A percentile compares a stretch with the other conserved stretches of the same genome.
phyloP scores from a whole-genome alignment of 1,140 invertebrate species.

The Zaprionus nigranus region DNA sequence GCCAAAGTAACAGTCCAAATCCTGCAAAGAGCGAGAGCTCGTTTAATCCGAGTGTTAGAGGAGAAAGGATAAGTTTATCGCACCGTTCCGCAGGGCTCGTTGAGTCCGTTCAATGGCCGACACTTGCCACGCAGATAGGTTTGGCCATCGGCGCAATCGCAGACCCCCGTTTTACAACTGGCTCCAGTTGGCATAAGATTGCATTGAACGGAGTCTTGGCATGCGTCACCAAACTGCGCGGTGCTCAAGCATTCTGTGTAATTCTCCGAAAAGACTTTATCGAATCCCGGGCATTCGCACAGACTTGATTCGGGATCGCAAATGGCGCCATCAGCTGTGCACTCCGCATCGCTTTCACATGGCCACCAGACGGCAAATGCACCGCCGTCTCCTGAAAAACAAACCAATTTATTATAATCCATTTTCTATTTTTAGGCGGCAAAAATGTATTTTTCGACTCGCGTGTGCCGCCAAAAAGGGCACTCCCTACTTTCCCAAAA shows the following conservation, averaged over 20 bases:
- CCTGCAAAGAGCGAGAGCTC: constrained; percentile 34
- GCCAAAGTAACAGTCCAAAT: constrained; percentile 81
- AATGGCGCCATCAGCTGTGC: constrained; percentile 71
- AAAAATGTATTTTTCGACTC: background rate
- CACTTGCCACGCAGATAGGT: constrained; percentile 81
- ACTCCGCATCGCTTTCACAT: constrained; percentile 75
- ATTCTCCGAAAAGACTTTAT: constrained; percentile 68
- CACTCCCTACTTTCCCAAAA: background rate
- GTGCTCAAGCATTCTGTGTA: constrained; percentile 76
- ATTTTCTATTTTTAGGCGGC: constrained; percentile 11
- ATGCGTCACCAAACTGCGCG: constrained; percentile 79
- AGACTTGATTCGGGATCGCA: constrained; percentile 56
- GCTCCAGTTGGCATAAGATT: constrained; percentile 85
- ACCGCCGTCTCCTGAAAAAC: constrained; percentile 55
- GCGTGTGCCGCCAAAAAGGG: background rate
- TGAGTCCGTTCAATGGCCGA: constrained; percentile 73
- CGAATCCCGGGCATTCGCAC: constrained; percentile 69
- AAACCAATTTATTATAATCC: background rate
- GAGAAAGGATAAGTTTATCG: background rate
- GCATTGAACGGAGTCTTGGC: constrained; percentile 81
- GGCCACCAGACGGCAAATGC: constrained; percentile 73
- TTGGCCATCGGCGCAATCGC: constrained; percentile 83
- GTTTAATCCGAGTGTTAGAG: background rate
- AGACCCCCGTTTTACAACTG: constrained; percentile 84
- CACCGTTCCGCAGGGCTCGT: constrained; percentile 72